Percentiles rank a stretch among this genome's conserved stretches.
Conservation (phyloP, 1,140 invertebrate genomes). For the Trigoniulus corallinus region DNA sequence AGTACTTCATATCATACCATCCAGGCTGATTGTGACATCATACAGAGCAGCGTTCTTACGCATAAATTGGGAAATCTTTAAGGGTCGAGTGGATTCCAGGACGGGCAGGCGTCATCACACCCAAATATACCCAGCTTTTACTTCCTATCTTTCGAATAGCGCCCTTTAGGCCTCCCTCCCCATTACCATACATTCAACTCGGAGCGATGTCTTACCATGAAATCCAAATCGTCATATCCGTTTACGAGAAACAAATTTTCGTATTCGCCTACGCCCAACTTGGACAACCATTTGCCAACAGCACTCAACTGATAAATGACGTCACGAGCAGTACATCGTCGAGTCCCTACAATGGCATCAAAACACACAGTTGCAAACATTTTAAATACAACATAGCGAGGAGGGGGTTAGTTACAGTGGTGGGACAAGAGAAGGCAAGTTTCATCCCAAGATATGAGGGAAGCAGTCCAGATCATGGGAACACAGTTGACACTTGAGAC, state of each 20-base stretch:
- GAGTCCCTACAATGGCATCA: no score
- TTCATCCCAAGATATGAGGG: conserved; percentile 19
- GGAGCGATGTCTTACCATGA: conserved; percentile 67
- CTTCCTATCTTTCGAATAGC: no score
- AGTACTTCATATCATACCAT: no score
- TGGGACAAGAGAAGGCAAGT: not conserved
- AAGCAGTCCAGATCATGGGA: no score
- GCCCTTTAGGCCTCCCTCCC: not conserved
- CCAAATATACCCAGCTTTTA: no score
- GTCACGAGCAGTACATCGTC: not conserved
- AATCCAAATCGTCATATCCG: conserved; percentile 83
- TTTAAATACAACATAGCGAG: not conserved
- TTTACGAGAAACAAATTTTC: conserved; percentile 64
- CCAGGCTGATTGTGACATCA: no score
- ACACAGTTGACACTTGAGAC: no score
- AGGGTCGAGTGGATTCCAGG: no score
- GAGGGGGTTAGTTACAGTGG: not conserved
- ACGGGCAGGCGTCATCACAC: not conserved
- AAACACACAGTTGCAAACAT: not conserved
- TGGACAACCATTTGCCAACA: conserved; percentile 60
- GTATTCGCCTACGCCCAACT: conserved; percentile 59
- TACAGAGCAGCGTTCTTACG: no score
- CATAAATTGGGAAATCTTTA: no score
- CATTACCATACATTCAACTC: not conserved
- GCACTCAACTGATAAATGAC: conserved; percentile 23